phyloP scores from a whole-genome alignment of 2,888 invertebrate species.

The Neria commutata region DNA sequence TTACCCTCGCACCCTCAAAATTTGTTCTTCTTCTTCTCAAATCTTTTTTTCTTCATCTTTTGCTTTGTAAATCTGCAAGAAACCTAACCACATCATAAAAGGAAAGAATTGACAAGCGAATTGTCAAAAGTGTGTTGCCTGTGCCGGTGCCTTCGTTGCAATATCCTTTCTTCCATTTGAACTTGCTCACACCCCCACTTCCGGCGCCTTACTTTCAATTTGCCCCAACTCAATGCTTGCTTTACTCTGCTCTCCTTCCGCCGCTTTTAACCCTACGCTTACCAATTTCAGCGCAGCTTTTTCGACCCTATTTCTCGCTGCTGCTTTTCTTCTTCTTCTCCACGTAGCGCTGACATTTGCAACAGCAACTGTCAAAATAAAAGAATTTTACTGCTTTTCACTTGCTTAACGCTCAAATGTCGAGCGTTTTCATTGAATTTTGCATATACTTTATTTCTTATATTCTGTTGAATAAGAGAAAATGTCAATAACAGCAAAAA shows the following conservation, averaged over 20 bases:
- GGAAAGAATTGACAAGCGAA: background rate
- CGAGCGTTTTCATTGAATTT: background rate
- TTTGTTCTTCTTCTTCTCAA: background rate
- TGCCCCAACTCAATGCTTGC: no score
- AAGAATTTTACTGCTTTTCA: background rate
- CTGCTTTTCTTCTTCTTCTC: no score
- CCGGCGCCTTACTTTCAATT: no score
- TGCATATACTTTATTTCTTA: background rate
- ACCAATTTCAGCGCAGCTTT: no score
- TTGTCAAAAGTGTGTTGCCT: background rate
- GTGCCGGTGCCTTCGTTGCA: no score
- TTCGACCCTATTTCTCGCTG: no score
- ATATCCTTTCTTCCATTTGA: no score
- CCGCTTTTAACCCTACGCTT: no score
- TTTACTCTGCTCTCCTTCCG: no score
- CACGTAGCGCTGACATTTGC: background rate
- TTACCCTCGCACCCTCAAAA: background rate
- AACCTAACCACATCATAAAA: background rate
- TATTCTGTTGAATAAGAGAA: background rate
- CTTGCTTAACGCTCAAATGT: background rate
- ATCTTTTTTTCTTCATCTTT: background rate
- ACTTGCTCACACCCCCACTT: no score
- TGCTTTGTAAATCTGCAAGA: background rate
- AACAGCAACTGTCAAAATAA: background rate
- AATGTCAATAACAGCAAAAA: background rate